Evolutionary conservation across 2,888 invertebrate species (phyloP).

Genomic region (Leptopilina myrica): DNA sequence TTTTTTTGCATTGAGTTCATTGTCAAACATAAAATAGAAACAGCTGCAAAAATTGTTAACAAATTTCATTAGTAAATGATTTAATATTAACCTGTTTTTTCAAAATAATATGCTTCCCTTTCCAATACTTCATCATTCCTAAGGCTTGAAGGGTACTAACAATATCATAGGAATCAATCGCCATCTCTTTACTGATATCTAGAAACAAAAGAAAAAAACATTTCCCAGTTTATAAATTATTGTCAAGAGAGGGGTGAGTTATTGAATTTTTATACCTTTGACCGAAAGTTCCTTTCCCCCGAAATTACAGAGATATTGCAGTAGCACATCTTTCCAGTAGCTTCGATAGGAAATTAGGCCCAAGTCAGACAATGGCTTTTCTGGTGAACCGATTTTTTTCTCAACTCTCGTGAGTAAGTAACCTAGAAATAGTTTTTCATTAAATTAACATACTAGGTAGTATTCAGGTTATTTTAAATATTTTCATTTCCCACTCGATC

Average conservation of each 20-base stretch:
- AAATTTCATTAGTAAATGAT: too few relatives aligned
- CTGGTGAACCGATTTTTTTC: slow-evolving; percentile 99
- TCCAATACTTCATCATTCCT: slow-evolving; percentile 99
- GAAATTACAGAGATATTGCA: slow-evolving; percentile 93
- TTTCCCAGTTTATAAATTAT: neutral
- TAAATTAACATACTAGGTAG: too few relatives aligned
- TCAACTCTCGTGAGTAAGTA: slow-evolving; percentile 97
- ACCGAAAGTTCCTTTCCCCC: slow-evolving; percentile 93
- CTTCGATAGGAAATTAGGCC: slow-evolving; percentile 98
- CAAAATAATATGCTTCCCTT: slow-evolving; percentile 97
- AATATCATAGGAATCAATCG: slow-evolving; percentile 97
- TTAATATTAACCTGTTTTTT: slow-evolving; percentile 91
- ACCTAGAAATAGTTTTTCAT: slow-evolving; percentile 80
- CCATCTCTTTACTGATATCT: slow-evolving; percentile 92
- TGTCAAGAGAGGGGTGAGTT: too few relatives aligned
- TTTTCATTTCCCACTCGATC: too few relatives aligned
- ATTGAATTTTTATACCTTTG: slow-evolving; percentile 82
- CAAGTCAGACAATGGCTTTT: slow-evolving; percentile 97
- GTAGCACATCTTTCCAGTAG: slow-evolving; percentile 98
- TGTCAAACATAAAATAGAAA: too few relatives aligned
- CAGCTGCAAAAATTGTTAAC: too few relatives aligned
- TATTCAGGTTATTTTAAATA: too few relatives aligned
- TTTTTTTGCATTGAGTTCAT: too few relatives aligned
- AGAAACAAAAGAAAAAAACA: slow-evolving; percentile 60
- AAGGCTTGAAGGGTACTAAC: slow-evolving; percentile 97